Conservation (phyloP, 2,797 vertebrate genomes). For the Arrhamphus sclerolepis region DNA sequence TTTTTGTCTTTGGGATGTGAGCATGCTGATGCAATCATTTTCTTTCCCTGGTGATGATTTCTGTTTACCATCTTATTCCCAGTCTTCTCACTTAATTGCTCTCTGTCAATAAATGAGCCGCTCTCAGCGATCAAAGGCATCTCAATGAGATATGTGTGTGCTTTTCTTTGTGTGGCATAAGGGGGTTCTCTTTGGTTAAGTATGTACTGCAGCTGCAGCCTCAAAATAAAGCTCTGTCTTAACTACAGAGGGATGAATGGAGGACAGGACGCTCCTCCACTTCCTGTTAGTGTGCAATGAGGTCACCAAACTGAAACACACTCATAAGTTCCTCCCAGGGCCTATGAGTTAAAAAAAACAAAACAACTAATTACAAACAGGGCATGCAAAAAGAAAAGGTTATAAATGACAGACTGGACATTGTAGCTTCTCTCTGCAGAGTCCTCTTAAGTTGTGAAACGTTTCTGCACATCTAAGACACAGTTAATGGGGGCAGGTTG, state of each 20-base stretch:
- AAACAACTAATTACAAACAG: background rate
- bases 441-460: slow-evolving; percentile 23
- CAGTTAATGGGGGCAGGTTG: slow-evolving; percentile 9
- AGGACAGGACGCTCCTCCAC: slow-evolving; percentile 23
- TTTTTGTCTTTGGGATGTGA: slow-evolving; percentile 13
- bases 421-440: slow-evolving; percentile 7
- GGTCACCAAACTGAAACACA: slow-evolving; percentile 17
- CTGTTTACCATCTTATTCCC: slow-evolving; percentile 30
- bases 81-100: slow-evolving; percentile 34
- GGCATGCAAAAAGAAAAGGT: background rate
- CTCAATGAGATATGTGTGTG: slow-evolving; percentile 44
- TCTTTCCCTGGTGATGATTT: slow-evolving; percentile 9
- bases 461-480: slow-evolving; percentile 34
- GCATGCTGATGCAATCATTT: slow-evolving; percentile 48
- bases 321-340: slow-evolving; percentile 11
- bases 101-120: slow-evolving; percentile 25
- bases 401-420: background rate
- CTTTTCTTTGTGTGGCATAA: slow-evolving; percentile 15
- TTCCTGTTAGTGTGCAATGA: slow-evolving; percentile 53
- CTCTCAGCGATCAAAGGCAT: slow-evolving; percentile 39
- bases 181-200: slow-evolving; percentile 16
- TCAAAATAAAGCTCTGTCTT: slow-evolving; percentile 58
- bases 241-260: slow-evolving; percentile 21
- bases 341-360: background rate
- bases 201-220: slow-evolving; percentile 62